phyloP scores from a whole-genome alignment of 2,888 invertebrate species.

The Agelastica alni region DNA sequence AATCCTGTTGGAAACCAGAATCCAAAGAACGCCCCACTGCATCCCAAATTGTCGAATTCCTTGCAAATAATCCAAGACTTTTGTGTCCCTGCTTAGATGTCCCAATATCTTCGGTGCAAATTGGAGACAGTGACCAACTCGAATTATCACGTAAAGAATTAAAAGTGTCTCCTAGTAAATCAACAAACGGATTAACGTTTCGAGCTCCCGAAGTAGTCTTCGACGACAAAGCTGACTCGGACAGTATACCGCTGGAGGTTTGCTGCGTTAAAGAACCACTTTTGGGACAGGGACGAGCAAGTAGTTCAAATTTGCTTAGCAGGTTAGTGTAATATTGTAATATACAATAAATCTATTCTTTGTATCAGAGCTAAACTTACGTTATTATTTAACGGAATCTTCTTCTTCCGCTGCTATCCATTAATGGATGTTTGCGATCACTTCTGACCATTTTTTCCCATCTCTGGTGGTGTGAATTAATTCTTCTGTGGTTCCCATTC shows the following conservation, averaged over 20 bases:
- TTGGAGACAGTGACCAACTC: slow-evolving; percentile 67
- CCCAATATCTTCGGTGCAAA: slow-evolving; percentile 71
- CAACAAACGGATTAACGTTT: slow-evolving; percentile 23
- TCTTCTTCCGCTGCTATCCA: no score
- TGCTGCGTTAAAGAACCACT: slow-evolving; percentile 52
- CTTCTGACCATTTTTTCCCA: no score
- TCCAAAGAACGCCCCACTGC: slow-evolving; percentile 74
- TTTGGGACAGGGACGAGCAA: slow-evolving; percentile 46
- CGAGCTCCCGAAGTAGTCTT: slow-evolving; percentile 12
- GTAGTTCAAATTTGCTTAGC: slow-evolving; percentile 43
- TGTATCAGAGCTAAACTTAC: no score
- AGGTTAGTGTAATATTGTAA: slow-evolving; percentile 3
- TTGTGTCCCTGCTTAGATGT: slow-evolving; percentile 79
- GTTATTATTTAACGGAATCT: no score
- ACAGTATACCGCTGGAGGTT: slow-evolving; percentile 46
- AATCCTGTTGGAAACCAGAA: slow-evolving; percentile 79
- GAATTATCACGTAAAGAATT: slow-evolving; percentile 57
- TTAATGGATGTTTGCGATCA: no score
- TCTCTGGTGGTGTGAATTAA: no score
- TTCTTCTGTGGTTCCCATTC: no score
- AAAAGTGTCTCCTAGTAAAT: slow-evolving; percentile 40
- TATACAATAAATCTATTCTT: no score
- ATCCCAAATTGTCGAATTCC: slow-evolving; percentile 77
- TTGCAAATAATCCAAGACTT: slow-evolving; percentile 77
- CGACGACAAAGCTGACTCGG: slow-evolving; percentile 18